Base-by-base conservation (phyloP, 1,140 invertebrate genomes). In the Cyclina sinensis region DNA sequence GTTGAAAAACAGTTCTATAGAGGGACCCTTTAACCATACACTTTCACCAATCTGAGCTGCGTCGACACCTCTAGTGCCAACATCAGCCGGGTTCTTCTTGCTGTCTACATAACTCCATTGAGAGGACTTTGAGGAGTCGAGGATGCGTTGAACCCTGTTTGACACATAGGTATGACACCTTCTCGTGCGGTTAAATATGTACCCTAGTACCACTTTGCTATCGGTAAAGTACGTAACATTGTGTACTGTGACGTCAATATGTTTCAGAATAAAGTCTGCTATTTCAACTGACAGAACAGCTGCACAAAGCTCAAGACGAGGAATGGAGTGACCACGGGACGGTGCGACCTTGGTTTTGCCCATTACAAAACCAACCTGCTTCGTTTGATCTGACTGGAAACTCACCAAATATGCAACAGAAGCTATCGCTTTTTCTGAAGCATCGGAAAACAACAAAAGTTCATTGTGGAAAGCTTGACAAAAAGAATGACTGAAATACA, bases 391-490 rank as follows among this genome's bases (percentile, higher is more conserved):
- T 35, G 2, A 46, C 76, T 18, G n/a, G n/a, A 91, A 9, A 0
- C 32, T 35, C 1, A 37, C 82, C n/a, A 88, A 0, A n/a, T 81
- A 90, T n/a, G 89, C 85, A 18, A 81, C 85, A 43, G 89, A 82
- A 16, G 84, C 46, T 12, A 90, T 80, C 0, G 82, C 90, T 30
- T 78, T 79, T 48, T 85, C 76, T 1, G 89, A 90, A 9, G 89
- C 86, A 83, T 91, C 91, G 0, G 76, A 80, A 62, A 82, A 90
- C 1, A 89, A 43, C 43, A 85, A 80, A 4, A 91, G 12, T 39
- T 88, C 82, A 0, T 39, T 54, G 3, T 24, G 94, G 93, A 84
- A 95, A 95, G 95, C 95, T 96, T 70, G 90, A 92, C 16, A 94
- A 1, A 62, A 93, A 90, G 65, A 76, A 24, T 80, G 86, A 32